A percentile compares a stretch with the other conserved stretches of the same genome.
Evolutionary conservation across 2,113 vertebrate genomes (phyloP).

Genomic region (western clawed frog (Xenopus tropicalis)): DNA sequence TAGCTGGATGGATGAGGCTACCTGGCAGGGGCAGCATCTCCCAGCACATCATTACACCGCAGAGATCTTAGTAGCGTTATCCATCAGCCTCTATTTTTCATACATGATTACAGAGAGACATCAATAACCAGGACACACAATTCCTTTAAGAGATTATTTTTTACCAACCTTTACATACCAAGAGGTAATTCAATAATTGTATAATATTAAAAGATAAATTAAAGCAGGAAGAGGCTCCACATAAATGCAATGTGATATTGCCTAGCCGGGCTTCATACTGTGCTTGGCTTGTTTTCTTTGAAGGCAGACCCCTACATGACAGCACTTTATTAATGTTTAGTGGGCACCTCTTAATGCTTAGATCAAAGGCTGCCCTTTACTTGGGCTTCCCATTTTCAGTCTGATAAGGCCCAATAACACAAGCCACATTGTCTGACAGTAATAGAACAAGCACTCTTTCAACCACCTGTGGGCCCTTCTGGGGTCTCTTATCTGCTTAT

Average conservation of each 20-base stretch:
- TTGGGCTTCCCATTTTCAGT: background rate
- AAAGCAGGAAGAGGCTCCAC: background rate
- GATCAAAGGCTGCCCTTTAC: slow-evolving; percentile 26
- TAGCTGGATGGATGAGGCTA: no score
- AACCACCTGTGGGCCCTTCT: background rate
- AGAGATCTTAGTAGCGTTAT: no score
- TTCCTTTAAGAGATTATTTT: no score
- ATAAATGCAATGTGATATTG: background rate
- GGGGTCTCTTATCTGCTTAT: background rate
- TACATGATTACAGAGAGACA: no score
- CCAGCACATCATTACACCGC: no score
- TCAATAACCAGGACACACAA: no score
- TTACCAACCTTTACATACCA: no score
- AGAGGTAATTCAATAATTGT: no score
- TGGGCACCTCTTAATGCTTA: background rate
- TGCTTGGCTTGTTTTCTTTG: slow-evolving; percentile 12
- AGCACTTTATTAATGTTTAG: slow-evolving; percentile 30
- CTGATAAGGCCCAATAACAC: slow-evolving; percentile 17
- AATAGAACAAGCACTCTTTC: no score
- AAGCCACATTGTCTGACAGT: slow-evolving; percentile 19
- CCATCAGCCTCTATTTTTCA: no score
- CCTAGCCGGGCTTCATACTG: background rate
- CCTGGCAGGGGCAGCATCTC: no score
- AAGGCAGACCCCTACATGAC: background rate
- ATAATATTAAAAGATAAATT: background rate